phyloP scores from a whole-genome alignment of 2,797 vertebrate species.

The Heteromormyrus szaboi region DNA sequence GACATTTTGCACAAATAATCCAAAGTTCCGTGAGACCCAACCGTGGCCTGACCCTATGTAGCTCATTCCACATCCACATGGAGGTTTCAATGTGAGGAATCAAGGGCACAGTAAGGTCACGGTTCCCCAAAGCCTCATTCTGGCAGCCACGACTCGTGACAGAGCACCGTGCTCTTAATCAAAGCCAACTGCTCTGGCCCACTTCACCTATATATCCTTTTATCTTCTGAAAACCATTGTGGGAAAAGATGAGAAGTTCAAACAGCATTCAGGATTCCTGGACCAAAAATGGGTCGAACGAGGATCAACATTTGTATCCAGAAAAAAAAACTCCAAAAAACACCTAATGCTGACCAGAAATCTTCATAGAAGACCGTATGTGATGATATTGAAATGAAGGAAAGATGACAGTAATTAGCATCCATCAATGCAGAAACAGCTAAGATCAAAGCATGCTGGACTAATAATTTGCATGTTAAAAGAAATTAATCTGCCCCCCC shows the following conservation, averaged over 20 bases:
- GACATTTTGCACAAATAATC: not conserved
- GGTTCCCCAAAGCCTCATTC: not conserved
- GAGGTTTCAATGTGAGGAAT: not conserved
- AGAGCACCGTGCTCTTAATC: slow-evolving; percentile 7
- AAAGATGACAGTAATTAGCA: slow-evolving; percentile 38
- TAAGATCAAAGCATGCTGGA: slow-evolving; percentile 49
- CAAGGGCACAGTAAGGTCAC: not conserved
- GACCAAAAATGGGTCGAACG: not conserved
- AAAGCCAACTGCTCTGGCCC: not conserved
- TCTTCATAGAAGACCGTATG: not conserved
- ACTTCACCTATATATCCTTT: not conserved
- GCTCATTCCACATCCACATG: not conserved
- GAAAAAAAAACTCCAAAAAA: not conserved
- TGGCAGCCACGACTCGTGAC: not conserved
- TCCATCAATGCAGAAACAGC: slow-evolving; percentile 45
- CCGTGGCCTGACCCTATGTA: not conserved
- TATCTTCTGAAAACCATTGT: not conserved
- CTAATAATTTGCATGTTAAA: slow-evolving; percentile 67
- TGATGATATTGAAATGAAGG: slow-evolving; percentile 10
- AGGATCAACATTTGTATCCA: not conserved
- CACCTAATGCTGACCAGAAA: not conserved
- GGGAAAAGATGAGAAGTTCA: not conserved
- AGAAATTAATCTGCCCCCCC: slow-evolving; percentile 50
- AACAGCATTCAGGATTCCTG: slow-evolving; percentile 11
- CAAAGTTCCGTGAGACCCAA: not conserved